These are phyloP conservation scores for Suricata suricatta DNA, from an alignment of 2,113 vertebrate species.

Conservation along the genomic window DNA sequence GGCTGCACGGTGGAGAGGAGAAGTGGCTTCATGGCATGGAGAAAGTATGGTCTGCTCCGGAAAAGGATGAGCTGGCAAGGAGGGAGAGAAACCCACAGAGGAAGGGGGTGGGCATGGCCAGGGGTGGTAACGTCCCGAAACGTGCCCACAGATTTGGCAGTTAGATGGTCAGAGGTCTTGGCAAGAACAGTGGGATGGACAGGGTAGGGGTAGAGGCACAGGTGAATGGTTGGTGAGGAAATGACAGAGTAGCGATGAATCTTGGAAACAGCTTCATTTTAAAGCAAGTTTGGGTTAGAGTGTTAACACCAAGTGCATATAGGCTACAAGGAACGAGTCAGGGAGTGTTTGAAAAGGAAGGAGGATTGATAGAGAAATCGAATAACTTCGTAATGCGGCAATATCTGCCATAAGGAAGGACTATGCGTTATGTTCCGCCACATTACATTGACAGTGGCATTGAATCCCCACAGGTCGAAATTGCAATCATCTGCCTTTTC, in stretches of 20 bases:
- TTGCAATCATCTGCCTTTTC: background rate
- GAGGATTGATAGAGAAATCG: background rate
- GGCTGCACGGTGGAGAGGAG: background rate
- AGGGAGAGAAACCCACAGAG: background rate
- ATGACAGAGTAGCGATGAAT: background rate
- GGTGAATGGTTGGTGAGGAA: background rate
- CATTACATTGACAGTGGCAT: background rate
- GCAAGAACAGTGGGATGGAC: background rate
- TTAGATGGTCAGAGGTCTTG: background rate
- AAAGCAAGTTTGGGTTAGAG: background rate
- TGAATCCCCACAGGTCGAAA: background rate
- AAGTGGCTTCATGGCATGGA: background rate
- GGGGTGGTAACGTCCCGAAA: no score
- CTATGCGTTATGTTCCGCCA: background rate
- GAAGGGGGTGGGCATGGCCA: fast-evolving
- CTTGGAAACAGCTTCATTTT: background rate
- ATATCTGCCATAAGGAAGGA: background rate
- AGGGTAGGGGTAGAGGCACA: background rate
- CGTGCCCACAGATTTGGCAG: background rate
- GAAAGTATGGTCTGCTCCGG: background rate
- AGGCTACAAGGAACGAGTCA: background rate
- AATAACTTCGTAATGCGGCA: background rate
- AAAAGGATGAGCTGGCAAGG: background rate
- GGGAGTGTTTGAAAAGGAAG: background rate
- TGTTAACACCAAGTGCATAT: background rate